Conservation (phyloP, 1,140 invertebrate genomes). For the Zophobas morio region DNA sequence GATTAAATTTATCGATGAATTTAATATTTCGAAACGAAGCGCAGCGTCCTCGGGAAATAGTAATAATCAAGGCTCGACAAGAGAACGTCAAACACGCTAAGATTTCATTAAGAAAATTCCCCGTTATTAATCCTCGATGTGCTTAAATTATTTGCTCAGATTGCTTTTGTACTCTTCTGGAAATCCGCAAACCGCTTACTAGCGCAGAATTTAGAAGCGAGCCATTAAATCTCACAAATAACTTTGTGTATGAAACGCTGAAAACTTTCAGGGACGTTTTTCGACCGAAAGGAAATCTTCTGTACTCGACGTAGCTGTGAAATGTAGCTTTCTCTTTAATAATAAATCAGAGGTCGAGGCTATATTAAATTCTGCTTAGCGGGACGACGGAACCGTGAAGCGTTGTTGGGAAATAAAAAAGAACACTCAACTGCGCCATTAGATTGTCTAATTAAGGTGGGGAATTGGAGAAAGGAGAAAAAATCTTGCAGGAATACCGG, state of each 20-base stretch:
- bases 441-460: no score
- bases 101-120: no score
- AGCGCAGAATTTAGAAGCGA: background rate
- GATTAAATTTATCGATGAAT: background rate
- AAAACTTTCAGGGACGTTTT: slow-evolving; percentile 4
- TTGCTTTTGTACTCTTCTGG: background rate
- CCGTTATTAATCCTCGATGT: no score
- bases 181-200: background rate
- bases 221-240: background rate
- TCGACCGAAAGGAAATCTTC: slow-evolving; percentile 13
- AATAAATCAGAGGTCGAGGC: background rate
- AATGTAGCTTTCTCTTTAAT: slow-evolving; percentile 6
- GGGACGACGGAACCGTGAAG: no score
- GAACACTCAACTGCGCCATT: no score
- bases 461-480: no score
- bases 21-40: background rate
- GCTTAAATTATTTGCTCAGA: no score
- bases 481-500: no score
- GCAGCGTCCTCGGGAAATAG: no score
- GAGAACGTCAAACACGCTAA: no score
- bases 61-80: no score
- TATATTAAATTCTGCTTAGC: slow-evolving; percentile 1
- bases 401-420: no score
- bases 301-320: background rate
- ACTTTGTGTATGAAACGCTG: background rate